These are phyloP conservation scores for Stenotaenia linearis DNA, from an alignment of 2,888 invertebrate genomes.

Conservation along the genomic window DNA sequence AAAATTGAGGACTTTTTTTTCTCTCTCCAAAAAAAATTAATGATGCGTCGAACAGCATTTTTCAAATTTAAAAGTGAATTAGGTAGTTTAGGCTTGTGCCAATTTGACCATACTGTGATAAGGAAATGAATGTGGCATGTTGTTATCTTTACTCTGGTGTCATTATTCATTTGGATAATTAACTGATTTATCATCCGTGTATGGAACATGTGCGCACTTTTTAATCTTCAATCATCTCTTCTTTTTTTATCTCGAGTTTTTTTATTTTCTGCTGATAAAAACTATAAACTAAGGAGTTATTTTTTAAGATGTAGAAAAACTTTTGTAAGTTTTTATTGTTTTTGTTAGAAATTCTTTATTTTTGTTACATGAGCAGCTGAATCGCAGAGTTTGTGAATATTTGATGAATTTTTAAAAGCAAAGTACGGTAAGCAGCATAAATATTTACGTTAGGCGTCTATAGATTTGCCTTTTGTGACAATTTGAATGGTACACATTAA, in stretches of 20 bases:
- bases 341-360: no score
- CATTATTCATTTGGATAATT: constrained; percentile 23
- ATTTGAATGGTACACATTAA: no score
- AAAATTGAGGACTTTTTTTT: background rate
- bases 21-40: background rate
- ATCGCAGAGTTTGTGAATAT: background rate
- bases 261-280: background rate
- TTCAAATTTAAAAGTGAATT: background rate
- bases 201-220: background rate
- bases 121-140: constrained; percentile 12
- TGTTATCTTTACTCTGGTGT: background rate
- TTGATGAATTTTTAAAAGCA: background rate
- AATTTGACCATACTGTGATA: background rate
- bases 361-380: no score
- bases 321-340: no score
- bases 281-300: background rate
- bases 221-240: background rate
- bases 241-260: background rate
- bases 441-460: no score
- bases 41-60: background rate
- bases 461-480: no score
- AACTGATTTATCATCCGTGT: background rate
- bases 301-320: no score
- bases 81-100: background rate
- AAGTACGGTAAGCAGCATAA: background rate